Conservation (phyloP, 2,113 vertebrate genomes). For the Pelusios castaneus region DNA sequence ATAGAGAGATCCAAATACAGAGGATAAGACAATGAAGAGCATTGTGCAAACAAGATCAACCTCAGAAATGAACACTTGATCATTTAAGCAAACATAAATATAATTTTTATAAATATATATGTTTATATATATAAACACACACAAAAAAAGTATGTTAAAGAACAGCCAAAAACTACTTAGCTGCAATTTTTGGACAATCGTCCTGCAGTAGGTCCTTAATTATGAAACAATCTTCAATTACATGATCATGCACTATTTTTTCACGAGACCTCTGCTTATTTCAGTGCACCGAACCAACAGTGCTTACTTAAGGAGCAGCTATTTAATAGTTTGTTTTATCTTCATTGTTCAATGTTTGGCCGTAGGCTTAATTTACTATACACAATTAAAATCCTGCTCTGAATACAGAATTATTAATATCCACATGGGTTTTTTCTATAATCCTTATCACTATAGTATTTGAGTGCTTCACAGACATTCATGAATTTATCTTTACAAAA, state of each 20-base stretch:
- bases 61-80: conserved; percentile 17
- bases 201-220: not conserved
- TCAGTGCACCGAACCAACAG: conserved; percentile 7
- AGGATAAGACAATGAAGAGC: conserved; percentile 34
- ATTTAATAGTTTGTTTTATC: conserved; percentile 40
- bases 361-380: conserved; percentile 10
- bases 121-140: too few species aligned
- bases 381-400: conserved; percentile 20
- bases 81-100: not conserved
- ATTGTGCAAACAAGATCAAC: not conserved
- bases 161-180: not conserved
- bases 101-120: too few species aligned
- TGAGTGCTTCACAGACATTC: conserved; percentile 43
- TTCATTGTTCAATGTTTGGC: not conserved
- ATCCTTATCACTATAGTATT: not conserved
- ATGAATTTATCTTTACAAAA: conserved; percentile 52
- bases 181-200: not conserved
- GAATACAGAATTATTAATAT: conserved; percentile 51
- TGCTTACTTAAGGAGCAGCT: conserved; percentile 32
- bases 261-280: not conserved
- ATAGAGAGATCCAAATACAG: conserved; percentile 32
- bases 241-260: conserved; percentile 32
- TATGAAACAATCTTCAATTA: conserved; percentile 48
- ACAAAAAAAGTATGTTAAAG: not conserved
- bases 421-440: not conserved